Evolutionary conservation across 1,140 invertebrate genomes (phyloP), one percentile per base, ranked within the genome.

Genomic region (Scaptomyza hsui): DNA sequence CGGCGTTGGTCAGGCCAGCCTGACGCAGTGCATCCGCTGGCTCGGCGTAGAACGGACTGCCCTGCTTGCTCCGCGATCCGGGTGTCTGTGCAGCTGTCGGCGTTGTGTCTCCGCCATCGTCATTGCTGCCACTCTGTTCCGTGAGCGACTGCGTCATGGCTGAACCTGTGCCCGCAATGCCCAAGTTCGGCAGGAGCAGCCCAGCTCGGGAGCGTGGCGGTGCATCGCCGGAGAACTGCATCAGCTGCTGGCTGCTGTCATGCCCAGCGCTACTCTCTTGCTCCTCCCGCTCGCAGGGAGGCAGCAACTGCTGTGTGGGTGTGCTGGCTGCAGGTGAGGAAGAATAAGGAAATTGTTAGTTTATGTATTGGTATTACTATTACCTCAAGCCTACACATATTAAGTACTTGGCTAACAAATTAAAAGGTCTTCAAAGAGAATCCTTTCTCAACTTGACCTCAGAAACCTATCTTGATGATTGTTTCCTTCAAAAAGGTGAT

Each of bases 1-100:
- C 82, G 0, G 82, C 82, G 10, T 57, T 90, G 10, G 85, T 91
- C 44, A 82, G 92, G 72, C 93, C 93, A 29, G 92, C 93, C 41
- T 91, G 89, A 63, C 81, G 79, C 39, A 98, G 93, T 13, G 97
- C 95, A 93, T 98, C 97, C 6, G 97, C 96, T 35, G 97, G 97
- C 92, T 98, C 97, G 1, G 97, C 96, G 91, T 98, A 98, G 77
- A 97, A 97, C 0, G 97, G 97, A 90, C 97, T 97, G 9, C 94
- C 94, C 80, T 96, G 90, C 29, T 91, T 91, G 71, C 88, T 91
- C 18, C 90, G 83, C 7, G 85, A 83, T 1, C 76, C 73, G 0
- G 82, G 80, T 2, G 80, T 89, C 21, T 83, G 76, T 18, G 57
- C 81, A 0, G 90, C 90, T 0, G 90, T 91, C n/a, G 90, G 89